phyloP scores from a whole-genome alignment of 1,140 invertebrate species.

The Brachionus sp. region DNA sequence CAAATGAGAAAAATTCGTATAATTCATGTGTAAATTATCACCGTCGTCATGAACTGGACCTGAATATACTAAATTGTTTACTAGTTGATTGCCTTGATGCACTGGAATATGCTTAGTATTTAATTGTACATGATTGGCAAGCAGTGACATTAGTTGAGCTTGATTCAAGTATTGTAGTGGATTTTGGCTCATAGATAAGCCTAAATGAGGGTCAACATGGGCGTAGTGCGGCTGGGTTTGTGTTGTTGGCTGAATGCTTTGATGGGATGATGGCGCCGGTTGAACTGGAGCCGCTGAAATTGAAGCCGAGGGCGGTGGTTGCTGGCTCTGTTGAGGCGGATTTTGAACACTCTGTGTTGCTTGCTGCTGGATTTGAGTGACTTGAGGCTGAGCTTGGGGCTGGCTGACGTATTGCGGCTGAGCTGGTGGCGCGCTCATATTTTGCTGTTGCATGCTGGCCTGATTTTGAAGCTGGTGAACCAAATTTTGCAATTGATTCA shows the following conservation, averaged over 20 bases:
- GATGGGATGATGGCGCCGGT: background rate
- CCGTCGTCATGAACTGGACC: background rate
- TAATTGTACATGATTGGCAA: background rate
- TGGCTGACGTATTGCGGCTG: background rate
- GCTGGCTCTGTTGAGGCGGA: background rate
- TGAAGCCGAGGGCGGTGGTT: background rate
- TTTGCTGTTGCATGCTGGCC: background rate
- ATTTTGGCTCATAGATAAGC: background rate
- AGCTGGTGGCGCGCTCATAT: background rate
- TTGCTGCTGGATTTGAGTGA: background rate
- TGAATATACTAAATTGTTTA: background rate
- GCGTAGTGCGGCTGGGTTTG: background rate
- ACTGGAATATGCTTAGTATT: slow-evolving; percentile 11
- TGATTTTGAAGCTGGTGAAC: background rate
- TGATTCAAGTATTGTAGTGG: background rate
- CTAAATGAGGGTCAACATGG: background rate
- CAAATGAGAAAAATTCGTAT: background rate
- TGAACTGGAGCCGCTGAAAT: background rate
- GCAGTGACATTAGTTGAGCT: background rate
- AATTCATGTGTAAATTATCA: background rate
- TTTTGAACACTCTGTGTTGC: background rate
- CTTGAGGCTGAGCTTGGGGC: background rate
- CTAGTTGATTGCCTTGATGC: background rate
- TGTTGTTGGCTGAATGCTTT: background rate
- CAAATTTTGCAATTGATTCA: background rate